Base-by-base conservation (phyloP, 1,140 invertebrate species). In the Drosophila busckii region DNA sequence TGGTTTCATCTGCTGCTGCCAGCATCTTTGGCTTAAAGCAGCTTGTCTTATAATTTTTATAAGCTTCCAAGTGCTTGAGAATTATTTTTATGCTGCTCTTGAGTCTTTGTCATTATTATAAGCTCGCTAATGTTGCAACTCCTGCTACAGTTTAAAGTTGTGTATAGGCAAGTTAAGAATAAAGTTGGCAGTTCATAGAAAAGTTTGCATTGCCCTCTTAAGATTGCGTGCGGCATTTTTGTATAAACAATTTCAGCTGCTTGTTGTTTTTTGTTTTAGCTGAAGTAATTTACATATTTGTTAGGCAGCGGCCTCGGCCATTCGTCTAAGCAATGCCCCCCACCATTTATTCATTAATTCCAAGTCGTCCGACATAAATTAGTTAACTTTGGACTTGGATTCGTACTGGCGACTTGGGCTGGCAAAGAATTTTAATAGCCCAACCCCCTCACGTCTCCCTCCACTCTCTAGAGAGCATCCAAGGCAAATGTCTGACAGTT, bases 341-440 rank as follows among this genome's bases (percentile, higher is more conserved):
- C 69, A 64, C 68, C 75, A 76, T 84, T 83, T 70, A 76, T 76
- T 83, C 76, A 83, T 83, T 83, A 83, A 83, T 83, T 83, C 63
- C 59, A 83, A 83, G 76, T 83, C 70, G 78, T 76, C 56, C 78
- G 67, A 83, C 76, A 83, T 83, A 83, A 83, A 83, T 83, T 83
- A 83, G 76, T 83, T 83, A 76, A 83, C 62, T 61, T n/a, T 61
- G 41, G 54, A 58, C 28, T 76, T 63, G 71, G 66, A 76, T 48
- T 73, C 29, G 54, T 32, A 45, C 38, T 60, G 10, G 32, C 3
- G 35, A 17, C 45, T 53, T 61, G 23, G 55, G 26, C 69, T 52
- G 54, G 60, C 31, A n/a, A 69, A 76, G 76, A 83, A 76, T 76
- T 75, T 76, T 75, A 82, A 82, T 83, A 3, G n/a, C n/a, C 56